A percentile compares a stretch with the other conserved stretches of the same genome.
Evolutionary conservation across 2,888 invertebrate genomes (phyloP).

Genomic region (Panorpa germanica): DNA sequence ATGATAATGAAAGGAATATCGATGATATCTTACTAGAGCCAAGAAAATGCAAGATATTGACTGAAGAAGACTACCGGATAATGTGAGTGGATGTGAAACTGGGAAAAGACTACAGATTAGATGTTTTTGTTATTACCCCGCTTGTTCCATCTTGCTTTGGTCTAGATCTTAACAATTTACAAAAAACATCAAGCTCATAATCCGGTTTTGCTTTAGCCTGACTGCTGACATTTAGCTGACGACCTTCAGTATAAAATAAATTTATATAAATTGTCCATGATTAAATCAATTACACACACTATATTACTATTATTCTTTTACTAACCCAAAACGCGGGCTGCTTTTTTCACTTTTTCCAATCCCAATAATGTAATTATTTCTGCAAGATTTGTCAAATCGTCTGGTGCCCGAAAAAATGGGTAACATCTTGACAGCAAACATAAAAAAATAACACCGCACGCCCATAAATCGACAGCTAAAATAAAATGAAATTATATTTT

Average conservation of each 20-base stretch:
- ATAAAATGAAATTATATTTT: neutral
- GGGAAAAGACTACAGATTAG: too few species aligned
- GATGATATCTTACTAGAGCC: too few species aligned
- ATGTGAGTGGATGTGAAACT: too few species aligned
- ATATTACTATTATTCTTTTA: constrained; percentile 1
- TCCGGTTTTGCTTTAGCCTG: too few species aligned
- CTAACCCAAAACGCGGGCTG: constrained; percentile 46
- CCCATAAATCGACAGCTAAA: constrained; percentile 75
- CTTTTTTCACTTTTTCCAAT: constrained; percentile 40
- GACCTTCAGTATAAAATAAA: constrained; percentile 19
- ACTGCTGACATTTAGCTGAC: constrained; percentile 31
- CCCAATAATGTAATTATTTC: constrained; percentile 71
- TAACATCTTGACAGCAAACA: constrained; percentile 60
- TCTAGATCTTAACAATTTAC: too few species aligned
- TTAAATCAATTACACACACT: constrained; percentile 3
- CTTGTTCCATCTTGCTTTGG: too few species aligned
- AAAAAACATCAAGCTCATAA: too few species aligned
- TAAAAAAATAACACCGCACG: constrained; percentile 67
- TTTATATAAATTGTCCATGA: constrained; percentile 12
- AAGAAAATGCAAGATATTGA: too few species aligned
- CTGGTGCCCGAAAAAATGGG: constrained; percentile 69
- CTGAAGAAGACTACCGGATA: too few species aligned
- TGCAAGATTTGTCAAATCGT: constrained; percentile 59
- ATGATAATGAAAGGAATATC: too few species aligned
- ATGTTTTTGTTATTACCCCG: too few species aligned